Conservation (phyloP, 2,888 invertebrate genomes). For the Dicranocentrus wangi region DNA sequence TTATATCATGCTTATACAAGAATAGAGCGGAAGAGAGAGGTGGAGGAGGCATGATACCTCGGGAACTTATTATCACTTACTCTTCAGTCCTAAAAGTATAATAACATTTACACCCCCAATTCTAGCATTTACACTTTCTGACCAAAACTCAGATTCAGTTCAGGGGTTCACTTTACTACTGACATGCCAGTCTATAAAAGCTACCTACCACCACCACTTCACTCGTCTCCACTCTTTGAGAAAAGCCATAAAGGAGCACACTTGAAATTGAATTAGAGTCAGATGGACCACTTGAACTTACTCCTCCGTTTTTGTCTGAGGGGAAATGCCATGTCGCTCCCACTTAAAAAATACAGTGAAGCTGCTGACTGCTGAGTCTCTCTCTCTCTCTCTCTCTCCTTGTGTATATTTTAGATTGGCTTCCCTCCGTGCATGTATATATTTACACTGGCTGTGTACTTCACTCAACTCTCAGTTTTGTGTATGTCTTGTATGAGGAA, state of each 20-base stretch:
- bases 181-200: background rate
- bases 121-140: background rate
- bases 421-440: constrained; percentile 20
- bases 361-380: too few species aligned
- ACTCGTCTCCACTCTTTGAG: constrained; percentile 25
- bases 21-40: too few species aligned
- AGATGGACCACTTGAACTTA: constrained; percentile 59
- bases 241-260: constrained; percentile 51
- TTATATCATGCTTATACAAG: too few species aligned
- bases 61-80: constrained; percentile 25
- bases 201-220: constrained; percentile 8
- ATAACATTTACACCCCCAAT: constrained; percentile 5
- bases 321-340: constrained; percentile 49
- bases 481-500: constrained; percentile 47
- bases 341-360: constrained; percentile 29
- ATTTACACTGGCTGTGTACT: background rate
- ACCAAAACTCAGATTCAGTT: background rate
- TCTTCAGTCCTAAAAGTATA: constrained; percentile 3
- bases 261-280: constrained; percentile 60
- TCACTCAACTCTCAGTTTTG: constrained; percentile 50
- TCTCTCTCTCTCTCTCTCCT: too few species aligned
- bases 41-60: too few species aligned
- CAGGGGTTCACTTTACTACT: background rate
- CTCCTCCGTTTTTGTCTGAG: constrained; percentile 51
- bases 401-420: constrained; percentile 41